Conservation (phyloP, 2,113 vertebrate species). For the Perca flavescens region DNA sequence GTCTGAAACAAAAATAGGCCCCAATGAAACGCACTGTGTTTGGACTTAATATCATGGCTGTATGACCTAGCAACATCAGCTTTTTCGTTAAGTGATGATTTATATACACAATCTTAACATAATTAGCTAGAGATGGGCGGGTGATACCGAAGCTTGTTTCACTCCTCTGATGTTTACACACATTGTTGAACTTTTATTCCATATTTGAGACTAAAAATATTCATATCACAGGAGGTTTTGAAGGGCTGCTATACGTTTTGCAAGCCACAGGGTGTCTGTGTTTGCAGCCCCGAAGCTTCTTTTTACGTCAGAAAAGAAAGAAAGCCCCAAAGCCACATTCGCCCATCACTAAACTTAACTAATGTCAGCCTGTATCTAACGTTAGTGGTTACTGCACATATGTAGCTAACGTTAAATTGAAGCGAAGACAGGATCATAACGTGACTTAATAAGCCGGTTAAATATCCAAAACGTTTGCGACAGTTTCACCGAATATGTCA, state of each 20-base stretch:
- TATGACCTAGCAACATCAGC: rapidly evolving
- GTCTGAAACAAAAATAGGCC: conserved; percentile 81
- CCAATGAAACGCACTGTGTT: background rate
- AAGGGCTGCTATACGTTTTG: too few species aligned
- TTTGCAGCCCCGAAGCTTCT: too few species aligned
- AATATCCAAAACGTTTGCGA: background rate
- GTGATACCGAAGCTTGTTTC: too few species aligned
- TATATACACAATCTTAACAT: background rate
- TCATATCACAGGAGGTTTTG: too few species aligned
- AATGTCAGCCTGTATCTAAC: too few species aligned
- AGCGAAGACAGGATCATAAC: background rate
- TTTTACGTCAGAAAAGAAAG: too few species aligned
- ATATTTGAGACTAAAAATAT: too few species aligned
- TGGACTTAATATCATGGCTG: background rate
- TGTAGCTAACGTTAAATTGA: background rate
- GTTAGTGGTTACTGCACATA: background rate
- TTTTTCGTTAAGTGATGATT: background rate
- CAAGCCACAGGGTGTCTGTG: too few species aligned
- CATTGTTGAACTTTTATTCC: too few species aligned
- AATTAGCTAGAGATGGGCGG: too few species aligned
- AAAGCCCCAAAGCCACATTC: too few species aligned
- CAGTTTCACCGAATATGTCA: background rate
- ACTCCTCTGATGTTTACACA: too few species aligned
- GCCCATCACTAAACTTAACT: background rate
- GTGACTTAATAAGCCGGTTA: background rate